Base-by-base conservation (phyloP, 2,888 invertebrate genomes). In the Drosophila bunnanda region DNA sequence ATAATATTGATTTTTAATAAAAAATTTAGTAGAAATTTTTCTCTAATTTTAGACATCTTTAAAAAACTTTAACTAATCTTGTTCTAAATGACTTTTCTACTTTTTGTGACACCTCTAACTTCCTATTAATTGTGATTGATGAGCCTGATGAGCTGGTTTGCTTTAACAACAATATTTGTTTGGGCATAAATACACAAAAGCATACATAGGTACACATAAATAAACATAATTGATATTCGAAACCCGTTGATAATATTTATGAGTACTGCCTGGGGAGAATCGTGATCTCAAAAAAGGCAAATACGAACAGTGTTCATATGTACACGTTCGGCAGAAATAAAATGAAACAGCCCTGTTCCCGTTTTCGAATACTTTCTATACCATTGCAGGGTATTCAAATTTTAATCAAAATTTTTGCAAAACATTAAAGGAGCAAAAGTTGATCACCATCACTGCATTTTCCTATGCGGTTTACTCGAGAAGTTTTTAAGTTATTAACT, bases 281-380 rank as follows among this genome's bases (percentile, higher is more conserved):
- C 48, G 20, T 46, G 78, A 84, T 79, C 85, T 77, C 78, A 77
- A 84, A 83, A 84, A 78, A 65, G 66, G 62, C 65, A 67, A 66
- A 76, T 44, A 44, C 15, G 54, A 72, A 77, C 13, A 20, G 0
- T 30, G 8, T 7, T 7, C 30, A 48, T 30, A n/a, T 46, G 28
- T 30, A 48, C 48, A 48, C 17, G 30, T 15, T 20, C 15, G 13
- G 15, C 0, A 9, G 4, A 32, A 50, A 32, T 50, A 32, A 50
- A 30, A 20, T 20, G n/a, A 30, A 48, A 12, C 7, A 48, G 30
- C 30, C 5, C 9, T 50, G 50, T 50, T 32, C 32, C 50, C 50
- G 20, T 50, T 50, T 50, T 4, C 20, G 2, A 50, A 50, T 32
- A 50, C 50, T 50, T 50, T 50, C 50, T 50, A 50, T 9, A 15